These are phyloP conservation scores for Caenorhabditis virilis DNA, from an alignment of 2,888 invertebrate genomes.

Conservation along the genomic window DNA sequence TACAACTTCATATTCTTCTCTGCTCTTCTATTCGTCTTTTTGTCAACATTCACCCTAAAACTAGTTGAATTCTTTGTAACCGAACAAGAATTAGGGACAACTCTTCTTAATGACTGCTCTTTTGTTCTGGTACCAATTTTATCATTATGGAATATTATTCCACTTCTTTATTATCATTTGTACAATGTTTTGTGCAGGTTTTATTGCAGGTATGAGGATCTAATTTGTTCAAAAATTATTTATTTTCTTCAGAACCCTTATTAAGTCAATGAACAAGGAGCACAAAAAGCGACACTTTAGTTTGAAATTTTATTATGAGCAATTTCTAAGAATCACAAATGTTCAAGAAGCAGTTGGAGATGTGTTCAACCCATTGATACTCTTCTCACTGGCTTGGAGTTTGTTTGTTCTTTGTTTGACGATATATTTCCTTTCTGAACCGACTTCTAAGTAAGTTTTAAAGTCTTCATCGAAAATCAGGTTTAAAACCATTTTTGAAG, in stretches of 20 bases:
- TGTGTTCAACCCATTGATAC: constrained; percentile 62
- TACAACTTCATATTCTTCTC: constrained; percentile 53
- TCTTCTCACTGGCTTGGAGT: constrained; percentile 64
- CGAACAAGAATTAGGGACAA: constrained; percentile 26
- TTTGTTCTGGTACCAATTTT: constrained; percentile 60
- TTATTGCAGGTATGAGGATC: constrained; percentile 31
- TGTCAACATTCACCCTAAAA: constrained; percentile 47
- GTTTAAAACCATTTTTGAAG: no score
- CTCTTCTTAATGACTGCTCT: constrained; percentile 35
- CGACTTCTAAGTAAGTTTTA: constrained; percentile 48
- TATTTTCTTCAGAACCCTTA: constrained; percentile 47
- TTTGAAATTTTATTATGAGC: constrained; percentile 65
- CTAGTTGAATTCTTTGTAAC: constrained; percentile 48
- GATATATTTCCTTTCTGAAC: constrained; percentile 64
- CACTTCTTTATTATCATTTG: constrained; percentile 61
- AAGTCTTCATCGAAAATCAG: no score
- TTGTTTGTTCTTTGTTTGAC: constrained; percentile 59
- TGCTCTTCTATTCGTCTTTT: constrained; percentile 34
- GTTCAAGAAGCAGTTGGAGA: constrained; percentile 61
- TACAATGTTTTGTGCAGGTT: constrained; percentile 52
- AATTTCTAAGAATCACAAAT: constrained; percentile 62
- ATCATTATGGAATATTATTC: constrained; percentile 63
- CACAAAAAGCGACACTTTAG: constrained; percentile 56
- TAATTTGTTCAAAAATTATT: constrained; percentile 2
- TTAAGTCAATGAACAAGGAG: constrained; percentile 59